Conservation (phyloP, 1,140 invertebrate genomes). For the Formica selysi region DNA sequence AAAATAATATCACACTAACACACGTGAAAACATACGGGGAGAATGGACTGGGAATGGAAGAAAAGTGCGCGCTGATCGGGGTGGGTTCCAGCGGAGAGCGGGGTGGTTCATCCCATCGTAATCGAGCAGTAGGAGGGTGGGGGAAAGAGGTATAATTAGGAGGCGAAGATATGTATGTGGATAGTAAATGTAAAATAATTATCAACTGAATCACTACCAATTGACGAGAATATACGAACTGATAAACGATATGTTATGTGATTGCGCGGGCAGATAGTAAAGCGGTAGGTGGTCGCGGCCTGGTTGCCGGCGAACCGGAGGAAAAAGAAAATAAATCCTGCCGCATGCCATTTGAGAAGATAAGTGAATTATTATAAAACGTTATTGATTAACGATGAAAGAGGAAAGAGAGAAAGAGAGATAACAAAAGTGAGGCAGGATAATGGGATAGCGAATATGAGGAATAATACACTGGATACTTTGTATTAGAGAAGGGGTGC, state of each 20-base stretch:
- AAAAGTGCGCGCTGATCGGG: neutral
- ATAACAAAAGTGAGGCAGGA: slow-evolving; percentile 27
- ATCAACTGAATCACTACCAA: slow-evolving; percentile 79
- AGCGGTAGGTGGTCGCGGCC: slow-evolving; percentile 39
- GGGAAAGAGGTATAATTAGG: slow-evolving; percentile 25
- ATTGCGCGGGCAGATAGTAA: slow-evolving; percentile 63
- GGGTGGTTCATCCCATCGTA: neutral
- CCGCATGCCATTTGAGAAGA: slow-evolving; percentile 58
- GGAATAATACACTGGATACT: neutral
- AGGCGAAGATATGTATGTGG: slow-evolving; percentile 44
- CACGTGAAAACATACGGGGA: slow-evolving; percentile 30
- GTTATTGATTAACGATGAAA: slow-evolving; percentile 76
- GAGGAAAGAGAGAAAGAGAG: slow-evolving; percentile 62
- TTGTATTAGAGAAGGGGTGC: slow-evolving; percentile 22
- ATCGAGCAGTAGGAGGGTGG: neutral
- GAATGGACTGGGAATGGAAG: neutral
- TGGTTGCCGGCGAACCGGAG: slow-evolving; percentile 9
- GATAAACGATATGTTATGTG: slow-evolving; percentile 79
- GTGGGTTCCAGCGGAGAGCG: neutral
- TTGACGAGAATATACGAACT: slow-evolving; percentile 73
- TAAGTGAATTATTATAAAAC: slow-evolving; percentile 74
- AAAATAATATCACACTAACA: slow-evolving; percentile 57
- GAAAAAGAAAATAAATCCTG: slow-evolving; percentile 30
- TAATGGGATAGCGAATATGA: slow-evolving; percentile 64
- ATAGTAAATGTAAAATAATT: slow-evolving; percentile 73